Evolutionary conservation across 2,113 vertebrate species (phyloP).

Genomic region (Brachionichthys hirsutus): DNA sequence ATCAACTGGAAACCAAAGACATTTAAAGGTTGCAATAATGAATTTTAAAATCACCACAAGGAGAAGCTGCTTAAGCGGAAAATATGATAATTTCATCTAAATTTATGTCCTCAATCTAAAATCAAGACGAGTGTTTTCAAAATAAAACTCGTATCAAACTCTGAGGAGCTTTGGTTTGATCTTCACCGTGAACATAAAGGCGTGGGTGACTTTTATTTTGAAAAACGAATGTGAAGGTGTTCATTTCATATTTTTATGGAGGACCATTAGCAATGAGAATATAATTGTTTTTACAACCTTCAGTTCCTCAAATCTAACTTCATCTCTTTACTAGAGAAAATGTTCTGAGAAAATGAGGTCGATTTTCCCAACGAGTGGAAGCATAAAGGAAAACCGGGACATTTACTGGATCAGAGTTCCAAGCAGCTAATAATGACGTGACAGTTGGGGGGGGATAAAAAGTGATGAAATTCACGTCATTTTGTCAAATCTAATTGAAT

Average conservation of each 20-base stretch:
- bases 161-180: conserved; percentile 2
- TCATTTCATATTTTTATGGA: conserved; percentile 3
- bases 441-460: neutral
- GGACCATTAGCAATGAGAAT: neutral
- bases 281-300: neutral
- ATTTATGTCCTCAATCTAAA: no score
- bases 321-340: neutral
- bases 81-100: no score
- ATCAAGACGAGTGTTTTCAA: no score
- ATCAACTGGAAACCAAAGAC: no score
- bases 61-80: no score
- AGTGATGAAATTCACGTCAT: neutral
- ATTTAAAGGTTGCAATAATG: no score
- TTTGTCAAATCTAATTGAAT: neutral
- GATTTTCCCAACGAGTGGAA: neutral
- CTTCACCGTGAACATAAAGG: neutral
- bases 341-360: neutral
- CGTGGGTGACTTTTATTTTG: neutral
- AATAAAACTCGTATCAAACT: neutral
- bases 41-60: no score
- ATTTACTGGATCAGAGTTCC: neutral
- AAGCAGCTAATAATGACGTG: neutral
- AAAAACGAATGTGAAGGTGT: neutral
- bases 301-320: neutral
- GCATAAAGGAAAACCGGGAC: neutral